phyloP scores from a whole-genome alignment of 2,888 invertebrate genomes.

The Scrobipalpa costella region DNA sequence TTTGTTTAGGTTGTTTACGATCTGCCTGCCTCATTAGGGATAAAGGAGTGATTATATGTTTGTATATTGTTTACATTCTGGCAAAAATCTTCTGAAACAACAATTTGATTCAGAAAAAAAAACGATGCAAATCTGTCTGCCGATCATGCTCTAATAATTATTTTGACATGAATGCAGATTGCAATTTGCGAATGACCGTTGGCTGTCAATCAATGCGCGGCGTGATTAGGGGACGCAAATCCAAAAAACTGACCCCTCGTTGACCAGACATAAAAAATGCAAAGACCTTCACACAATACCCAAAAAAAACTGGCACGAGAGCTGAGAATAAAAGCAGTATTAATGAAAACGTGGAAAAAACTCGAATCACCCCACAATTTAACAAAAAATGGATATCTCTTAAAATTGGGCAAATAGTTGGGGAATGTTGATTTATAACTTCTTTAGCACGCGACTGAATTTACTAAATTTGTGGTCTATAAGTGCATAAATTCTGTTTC shows the following conservation, averaged over 20 bases:
- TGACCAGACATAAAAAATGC: slow-evolving; percentile 68
- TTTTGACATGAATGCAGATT: slow-evolving; percentile 47
- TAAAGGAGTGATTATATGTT: no score
- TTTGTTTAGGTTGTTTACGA: no score
- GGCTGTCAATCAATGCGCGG: slow-evolving; percentile 73
- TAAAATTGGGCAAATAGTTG: slow-evolving; percentile 12
- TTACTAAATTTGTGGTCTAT: background rate
- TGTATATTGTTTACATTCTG: no score
- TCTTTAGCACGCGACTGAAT: slow-evolving; percentile 11
- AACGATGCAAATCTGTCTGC: background rate
- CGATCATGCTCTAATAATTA: slow-evolving; percentile 37
- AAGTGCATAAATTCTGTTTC: no score
- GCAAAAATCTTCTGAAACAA: background rate
- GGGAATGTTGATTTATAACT: slow-evolving; percentile 11
- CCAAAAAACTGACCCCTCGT: slow-evolving; percentile 77
- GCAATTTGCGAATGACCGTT: slow-evolving; percentile 72
- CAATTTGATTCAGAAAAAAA: background rate
- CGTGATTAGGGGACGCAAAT: slow-evolving; percentile 44
- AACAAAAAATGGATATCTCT: slow-evolving; percentile 11
- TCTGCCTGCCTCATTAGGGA: no score
- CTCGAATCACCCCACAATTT: slow-evolving; percentile 55
- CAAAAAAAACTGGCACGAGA: slow-evolving; percentile 58
- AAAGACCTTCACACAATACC: slow-evolving; percentile 40
- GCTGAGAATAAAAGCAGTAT: slow-evolving; percentile 62
- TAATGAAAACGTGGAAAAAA: slow-evolving; percentile 55